Evolutionary conservation across 2,888 invertebrate species (phyloP), one percentile per base, ranked within the genome.

Genomic region (Trichopoda pennipes): DNA sequence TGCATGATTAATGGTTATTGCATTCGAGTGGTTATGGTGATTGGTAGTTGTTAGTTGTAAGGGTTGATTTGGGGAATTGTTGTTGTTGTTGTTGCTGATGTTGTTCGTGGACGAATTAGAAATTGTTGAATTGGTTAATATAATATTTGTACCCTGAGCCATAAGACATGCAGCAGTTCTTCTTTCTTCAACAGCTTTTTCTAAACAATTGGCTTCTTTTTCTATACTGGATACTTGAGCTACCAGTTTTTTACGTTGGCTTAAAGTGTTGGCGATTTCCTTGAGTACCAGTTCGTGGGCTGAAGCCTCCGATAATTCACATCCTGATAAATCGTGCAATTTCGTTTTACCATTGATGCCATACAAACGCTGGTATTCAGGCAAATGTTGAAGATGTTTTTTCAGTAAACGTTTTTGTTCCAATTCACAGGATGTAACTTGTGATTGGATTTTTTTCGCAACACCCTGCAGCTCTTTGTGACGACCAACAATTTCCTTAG

Each of bases 381-480:
- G 93, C 85, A 96, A 92, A 90, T 95, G 95, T 87, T 95, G 94
- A 81, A 96, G 94, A 86, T 96, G 93, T 86, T 94, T 94, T 86
- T 94, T 93, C 4, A 96, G 93, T 68, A 96, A 91, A 86, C 93
- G 93, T 69, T 94, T 94, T 90, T 97, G 96, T 88, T 96, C 96
- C 84, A 94, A 93, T 91, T 97, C 97, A 42, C 90, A 89, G 14
- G 90, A 90, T 55, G 91, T 92, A 81, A 97, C 96, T 93, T 97
- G 96, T 42, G 94, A 94, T 89, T 98, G 97, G 81, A 98, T 92
- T 89, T 95, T 95, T 88, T 95, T 95, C 1, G 96, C 97, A 91
- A 97, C 95, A 81, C 95, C 95, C 91, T 98, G 98, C 77, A 98
- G 92, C 89, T 98, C 97, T 90, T 97, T 98, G 90, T 98, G 98